Base-by-base conservation (phyloP, 2,797 vertebrate species). In the Emydoidea blandingii region DNA sequence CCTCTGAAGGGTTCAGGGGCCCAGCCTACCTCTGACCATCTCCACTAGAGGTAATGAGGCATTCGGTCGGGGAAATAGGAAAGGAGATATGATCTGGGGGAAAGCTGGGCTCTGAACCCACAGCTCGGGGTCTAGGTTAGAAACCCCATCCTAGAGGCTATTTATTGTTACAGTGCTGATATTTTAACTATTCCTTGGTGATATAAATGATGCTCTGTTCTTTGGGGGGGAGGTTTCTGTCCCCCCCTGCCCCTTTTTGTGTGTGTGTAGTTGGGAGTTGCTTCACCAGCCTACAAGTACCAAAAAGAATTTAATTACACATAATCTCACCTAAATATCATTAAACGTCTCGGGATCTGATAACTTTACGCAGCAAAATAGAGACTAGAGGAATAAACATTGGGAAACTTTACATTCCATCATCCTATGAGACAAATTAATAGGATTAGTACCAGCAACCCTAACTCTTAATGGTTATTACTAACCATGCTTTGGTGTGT, bases 381-480 rank as follows among this genome's bases (percentile, higher is more conserved):
- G 89, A 88, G 96, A 47, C 81, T 93, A 29, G 49, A 78, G 72
- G 3, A 94, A 96, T 81, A 85, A n/a, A 85, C 76, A 91, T 96
- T 82, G 88, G 88, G 80, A 89, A 91, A 91, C 19, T 21, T 94
- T 92, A 81, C 10, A 80, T 78, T 90, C 54, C 81, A 90, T 94
- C 80, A 56, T 37, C 96, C 93, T 89, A 93, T 96, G 95, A 83
- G 89, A 34, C 87, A 95, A 91, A 91, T 96, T 95, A 96, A 97
- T 94, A 95, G 72, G 87, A 90, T 94, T 94, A 87, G 89, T 92
- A 80, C 95, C 80, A 90, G 85, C 79, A 79, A 85, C 89, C 54
- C 85, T 94, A 29, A 44, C 10, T 57, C 21, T 59, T 92, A 94
- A 97, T 94, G 86, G 85, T 16, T 94, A 93, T 92, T 91, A 80